Percentiles rank a stretch among this genome's conserved stretches.
Conservation (phyloP, 2,797 vertebrate genomes). For the Apogon talboti region DNA sequence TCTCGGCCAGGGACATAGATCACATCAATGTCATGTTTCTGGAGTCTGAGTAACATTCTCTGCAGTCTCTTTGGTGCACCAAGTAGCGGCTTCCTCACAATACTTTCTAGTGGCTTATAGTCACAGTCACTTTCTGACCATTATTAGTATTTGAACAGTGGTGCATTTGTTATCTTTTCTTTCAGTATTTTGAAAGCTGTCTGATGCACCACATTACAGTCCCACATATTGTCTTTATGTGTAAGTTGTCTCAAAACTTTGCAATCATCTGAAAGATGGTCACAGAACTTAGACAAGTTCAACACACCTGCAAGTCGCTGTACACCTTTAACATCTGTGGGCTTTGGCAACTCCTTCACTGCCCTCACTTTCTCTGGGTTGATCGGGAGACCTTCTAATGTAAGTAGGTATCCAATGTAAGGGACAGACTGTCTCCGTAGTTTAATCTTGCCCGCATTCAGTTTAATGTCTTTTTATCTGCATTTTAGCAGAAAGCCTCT, state of each 20-base stretch:
- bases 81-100: constrained; percentile 20
- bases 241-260: no score
- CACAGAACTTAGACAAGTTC: no score
- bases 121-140: not conserved
- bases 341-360: no score
- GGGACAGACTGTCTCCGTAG: no score
- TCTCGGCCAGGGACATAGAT: constrained; percentile 10
- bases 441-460: constrained; percentile 2
- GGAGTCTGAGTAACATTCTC: constrained; percentile 21
- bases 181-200: no score
- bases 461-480: not conserved
- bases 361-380: not conserved
- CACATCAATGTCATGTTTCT: constrained; percentile 27
- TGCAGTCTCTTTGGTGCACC: constrained; percentile 21
- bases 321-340: no score
- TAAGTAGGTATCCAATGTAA: not conserved
- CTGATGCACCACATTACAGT: no score
- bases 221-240: no score
- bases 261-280: no score
- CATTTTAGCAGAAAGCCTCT: not conserved
- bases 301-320: no score
- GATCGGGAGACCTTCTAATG: not conserved
- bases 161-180: no score
- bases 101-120: constrained; percentile 26
- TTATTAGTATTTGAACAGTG: not conserved